Base-by-base conservation (phyloP, 2,888 invertebrate genomes). In the Aphodius granarius region DNA sequence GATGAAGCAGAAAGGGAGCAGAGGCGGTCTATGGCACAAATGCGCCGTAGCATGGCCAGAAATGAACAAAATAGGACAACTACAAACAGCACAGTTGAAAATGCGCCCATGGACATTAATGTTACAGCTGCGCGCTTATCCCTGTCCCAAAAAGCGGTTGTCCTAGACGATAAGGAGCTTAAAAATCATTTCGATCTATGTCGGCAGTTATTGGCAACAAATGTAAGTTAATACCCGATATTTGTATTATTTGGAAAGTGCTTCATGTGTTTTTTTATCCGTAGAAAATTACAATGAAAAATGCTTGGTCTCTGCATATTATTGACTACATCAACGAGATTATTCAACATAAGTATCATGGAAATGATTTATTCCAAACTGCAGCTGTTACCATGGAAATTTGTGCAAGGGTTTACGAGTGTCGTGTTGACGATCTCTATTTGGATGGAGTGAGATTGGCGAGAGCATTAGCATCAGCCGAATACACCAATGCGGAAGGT, bases 251-350 rank as follows among this genome's bases (percentile, higher is more conserved):
- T 70, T 1, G n/a, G 70, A 18, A 16, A 70, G 20, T 20, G 22
- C 9, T 72, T 17, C 19, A 65, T 43, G 43, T 18, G 1, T 17
- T 70, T 71, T 23, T 16, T 21, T 23, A n/a, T 2, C 73, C 73
- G 6, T 63, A 77, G 77, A 77, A 77, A 77, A 77, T 77, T 5
- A 77, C 74, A n/a, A 23, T 64, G 20, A 74, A 72, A 43, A 77
- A 77, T 66, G 77, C 77, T 2, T 77, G 77, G 77, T 63, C 74
- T 63, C 43, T 77, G 43, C 71, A 72, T 20, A 64, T 77, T n/a
- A 77, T 77, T 16, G 74, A 77, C 65, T 74, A 75, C 65, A 23
- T 77, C 16, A 63, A 63, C 4, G 43, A 68, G 15, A 63, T 73
- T 21, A 22, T 77, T 18, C 43, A 63, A 5, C 72, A 74, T 16